Base-by-base conservation (phyloP, 1,140 invertebrate genomes). In the Luehdorfia chinensis region DNA sequence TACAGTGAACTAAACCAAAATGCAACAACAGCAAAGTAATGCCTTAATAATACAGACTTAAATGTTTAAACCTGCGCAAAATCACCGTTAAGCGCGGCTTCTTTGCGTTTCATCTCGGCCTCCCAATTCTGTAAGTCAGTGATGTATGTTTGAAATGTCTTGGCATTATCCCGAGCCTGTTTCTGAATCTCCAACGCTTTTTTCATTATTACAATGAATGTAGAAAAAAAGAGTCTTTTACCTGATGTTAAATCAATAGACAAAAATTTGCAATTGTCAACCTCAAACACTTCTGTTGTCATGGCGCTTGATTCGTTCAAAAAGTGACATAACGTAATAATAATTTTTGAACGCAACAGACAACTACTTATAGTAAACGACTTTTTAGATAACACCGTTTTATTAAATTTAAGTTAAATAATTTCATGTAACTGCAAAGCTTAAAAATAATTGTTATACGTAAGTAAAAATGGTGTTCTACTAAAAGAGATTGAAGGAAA, bases 101-200 rank as follows among this genome's bases (percentile, higher is more conserved):
- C 95, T 87, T 94, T 95, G 51, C 88, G 88, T 87, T 94, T 95
- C 84, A 96, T 95, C 60, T 96, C 92, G 41, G 89, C 86, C 74
- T 96, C 93, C 96, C 95, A 97, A 66, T 88, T 90, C 69, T 93
- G 91, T 63, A 97, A 84, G 68, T 96, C 95, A 48, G 91, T 89
- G 50, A 94, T 87, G 72, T 92, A 95, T 47, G 87, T 90, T 51
- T 92, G 88, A 12, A 96, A 77, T 57, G 94, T 94, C 30, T 90
- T 87, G 6, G 92, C 90, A 85, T 96, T 96, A 52, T 94, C 89
- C 32, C 89, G 89, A 21, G 93, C 87, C 73, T 93, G 88, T 64
- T 91, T 90, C 87, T 94, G 93, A 27, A 94, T 55, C 27, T 79
- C 63, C 34, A 81, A 70, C 45, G 70, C 70, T 71, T 84, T 87